Percentiles rank a stretch among this genome's conserved stretches.
Conservation (phyloP, 1,140 invertebrate species). For the Diploscapter pachys region DNA sequence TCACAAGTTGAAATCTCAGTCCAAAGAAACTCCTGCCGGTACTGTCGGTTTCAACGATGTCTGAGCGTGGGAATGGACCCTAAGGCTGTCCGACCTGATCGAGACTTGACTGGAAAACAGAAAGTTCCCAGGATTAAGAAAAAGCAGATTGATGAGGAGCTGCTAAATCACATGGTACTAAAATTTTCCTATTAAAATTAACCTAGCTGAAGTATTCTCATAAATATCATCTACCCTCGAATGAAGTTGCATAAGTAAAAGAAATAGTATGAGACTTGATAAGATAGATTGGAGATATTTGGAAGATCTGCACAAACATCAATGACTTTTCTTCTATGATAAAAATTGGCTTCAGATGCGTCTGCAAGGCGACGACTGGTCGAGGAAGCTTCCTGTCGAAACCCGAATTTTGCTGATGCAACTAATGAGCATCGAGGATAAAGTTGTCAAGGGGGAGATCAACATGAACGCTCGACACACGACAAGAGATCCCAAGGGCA, state of each 20-base stretch:
- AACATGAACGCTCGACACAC: conserved; percentile 24
- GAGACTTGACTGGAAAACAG: conserved; percentile 57
- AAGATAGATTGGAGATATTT: neutral
- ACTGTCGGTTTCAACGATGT: conserved; percentile 54
- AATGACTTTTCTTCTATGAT: neutral
- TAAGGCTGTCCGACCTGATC: conserved; percentile 54
- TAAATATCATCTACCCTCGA: neutral
- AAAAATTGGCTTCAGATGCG: conserved; percentile 44
- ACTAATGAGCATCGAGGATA: conserved; percentile 56
- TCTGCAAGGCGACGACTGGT: conserved; percentile 56
- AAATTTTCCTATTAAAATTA: neutral
- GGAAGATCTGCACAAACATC: neutral
- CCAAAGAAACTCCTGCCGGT: conserved; percentile 43
- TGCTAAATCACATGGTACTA: conserved; percentile 56
- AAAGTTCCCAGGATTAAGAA: conserved; percentile 51
- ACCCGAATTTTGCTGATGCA: conserved; percentile 56
- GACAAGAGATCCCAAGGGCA: conserved; percentile 30
- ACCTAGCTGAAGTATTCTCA: neutral
- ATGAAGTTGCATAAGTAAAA: neutral
- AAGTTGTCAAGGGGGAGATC: conserved; percentile 44
- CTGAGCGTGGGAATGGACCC: conserved; percentile 53
- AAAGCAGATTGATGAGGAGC: conserved; percentile 53
- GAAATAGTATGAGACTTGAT: neutral
- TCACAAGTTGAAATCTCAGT: conserved; percentile 20
- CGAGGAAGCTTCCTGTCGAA: conserved; percentile 55